A percentile compares a stretch with the other conserved stretches of the same genome.
These are phyloP conservation scores for Eulemur albifrons DNA, from an alignment of 2,797 vertebrate species.

Conservation along the genomic window DNA sequence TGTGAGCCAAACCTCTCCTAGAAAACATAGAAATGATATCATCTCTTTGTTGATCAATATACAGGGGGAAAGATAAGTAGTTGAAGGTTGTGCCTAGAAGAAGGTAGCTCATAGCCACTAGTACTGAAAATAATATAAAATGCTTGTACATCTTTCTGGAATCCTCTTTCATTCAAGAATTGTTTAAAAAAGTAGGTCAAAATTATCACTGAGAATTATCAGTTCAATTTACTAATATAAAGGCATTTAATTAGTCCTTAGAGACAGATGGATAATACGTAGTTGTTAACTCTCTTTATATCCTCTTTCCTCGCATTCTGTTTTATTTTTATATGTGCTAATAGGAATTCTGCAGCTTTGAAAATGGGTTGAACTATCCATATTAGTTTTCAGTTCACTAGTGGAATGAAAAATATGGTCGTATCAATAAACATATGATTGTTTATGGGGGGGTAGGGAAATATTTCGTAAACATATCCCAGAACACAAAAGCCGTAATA, in stretches of 20 bases:
- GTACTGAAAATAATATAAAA: background rate
- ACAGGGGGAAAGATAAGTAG: background rate
- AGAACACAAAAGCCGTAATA: background rate
- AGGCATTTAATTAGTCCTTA: conserved; percentile 68
- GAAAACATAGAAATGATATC: background rate
- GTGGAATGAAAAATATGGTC: background rate
- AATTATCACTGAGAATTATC: conserved; percentile 82
- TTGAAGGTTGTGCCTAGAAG: background rate
- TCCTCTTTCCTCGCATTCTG: background rate
- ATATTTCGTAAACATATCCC: background rate
- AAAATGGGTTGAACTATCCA: background rate
- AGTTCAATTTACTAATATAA: conserved; percentile 82
- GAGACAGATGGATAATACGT: conserved; percentile 44
- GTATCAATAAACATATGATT: background rate
- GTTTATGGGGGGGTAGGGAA: background rate
- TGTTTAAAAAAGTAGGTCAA: conserved; percentile 86
- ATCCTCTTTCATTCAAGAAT: background rate
- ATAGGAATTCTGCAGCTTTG: background rate
- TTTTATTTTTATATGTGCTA: conserved; percentile 61
- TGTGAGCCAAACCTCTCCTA: background rate
- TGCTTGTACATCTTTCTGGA: background rate
- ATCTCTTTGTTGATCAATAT: background rate
- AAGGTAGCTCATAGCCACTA: background rate
- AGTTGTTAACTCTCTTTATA: conserved; percentile 6
- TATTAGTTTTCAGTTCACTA: background rate